A percentile compares a stretch with the other conserved stretches of the same genome.
These are phyloP conservation scores for Buathra laborator DNA, from an alignment of 2,888 invertebrate genomes.

Conservation along the genomic window DNA sequence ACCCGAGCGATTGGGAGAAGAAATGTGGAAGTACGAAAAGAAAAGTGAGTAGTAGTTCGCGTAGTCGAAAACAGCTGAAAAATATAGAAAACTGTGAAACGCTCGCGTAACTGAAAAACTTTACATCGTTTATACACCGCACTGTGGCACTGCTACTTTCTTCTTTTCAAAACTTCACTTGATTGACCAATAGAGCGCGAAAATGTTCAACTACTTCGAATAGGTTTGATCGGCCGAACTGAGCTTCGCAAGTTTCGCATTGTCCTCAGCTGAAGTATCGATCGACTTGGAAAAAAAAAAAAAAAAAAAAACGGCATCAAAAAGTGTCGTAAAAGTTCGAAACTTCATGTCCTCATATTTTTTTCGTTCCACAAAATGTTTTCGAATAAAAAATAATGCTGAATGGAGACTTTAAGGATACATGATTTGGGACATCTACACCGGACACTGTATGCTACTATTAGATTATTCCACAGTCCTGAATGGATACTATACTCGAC, in stretches of 20 bases:
- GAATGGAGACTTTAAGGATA: no score
- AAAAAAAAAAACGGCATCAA: background rate
- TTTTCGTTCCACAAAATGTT: no score
- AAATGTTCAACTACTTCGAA: background rate
- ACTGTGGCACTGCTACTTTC: background rate
- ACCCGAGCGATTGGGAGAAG: background rate
- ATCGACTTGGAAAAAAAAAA: no score
- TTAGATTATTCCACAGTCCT: no score
- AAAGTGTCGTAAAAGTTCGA: background rate
- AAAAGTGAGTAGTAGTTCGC: background rate
- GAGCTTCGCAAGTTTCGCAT: background rate
- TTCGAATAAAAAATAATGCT: no score
- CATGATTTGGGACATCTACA: no score
- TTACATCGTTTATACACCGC: background rate
- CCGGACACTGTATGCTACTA: no score
- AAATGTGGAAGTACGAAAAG: background rate
- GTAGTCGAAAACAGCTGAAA: background rate
- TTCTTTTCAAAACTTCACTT: background rate
- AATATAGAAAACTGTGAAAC: background rate
- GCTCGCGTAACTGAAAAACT: slow-evolving; percentile 12
- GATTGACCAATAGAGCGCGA: background rate
- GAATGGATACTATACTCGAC: background rate
- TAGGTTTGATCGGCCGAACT: background rate
- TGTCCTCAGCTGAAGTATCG: background rate
- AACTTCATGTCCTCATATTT: background rate